These are phyloP conservation scores for Heterocephalus glaber DNA, from an alignment of 2,113 vertebrate species.

Conservation along the genomic window DNA sequence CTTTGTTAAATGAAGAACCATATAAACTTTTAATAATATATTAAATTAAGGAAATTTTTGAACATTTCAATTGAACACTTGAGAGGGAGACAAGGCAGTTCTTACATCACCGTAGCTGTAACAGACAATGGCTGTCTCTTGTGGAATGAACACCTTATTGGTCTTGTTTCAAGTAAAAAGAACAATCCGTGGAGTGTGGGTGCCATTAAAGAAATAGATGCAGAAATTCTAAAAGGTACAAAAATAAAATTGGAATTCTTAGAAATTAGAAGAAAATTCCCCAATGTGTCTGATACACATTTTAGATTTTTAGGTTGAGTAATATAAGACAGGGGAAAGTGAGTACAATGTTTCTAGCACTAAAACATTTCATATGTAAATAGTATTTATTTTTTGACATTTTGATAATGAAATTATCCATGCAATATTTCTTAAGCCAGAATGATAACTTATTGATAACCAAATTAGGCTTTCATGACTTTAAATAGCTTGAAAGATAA, in stretches of 20 bases:
- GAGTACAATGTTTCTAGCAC: not conserved
- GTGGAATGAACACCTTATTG: too few species aligned
- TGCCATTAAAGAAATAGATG: too few species aligned
- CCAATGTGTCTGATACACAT: not conserved
- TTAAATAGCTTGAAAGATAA: not conserved
- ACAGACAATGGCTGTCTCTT: too few species aligned
- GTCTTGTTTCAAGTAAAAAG: too few species aligned
- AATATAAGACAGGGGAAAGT: not conserved
- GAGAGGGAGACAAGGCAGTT: too few species aligned
- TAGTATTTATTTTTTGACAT: not conserved
- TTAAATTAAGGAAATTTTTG: too few species aligned
- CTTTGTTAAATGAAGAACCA: not conserved
- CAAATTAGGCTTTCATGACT: not conserved
- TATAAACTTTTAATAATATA: too few species aligned
- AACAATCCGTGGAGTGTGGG: too few species aligned
- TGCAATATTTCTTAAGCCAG: not conserved
- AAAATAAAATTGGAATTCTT: not conserved
- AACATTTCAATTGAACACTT: too few species aligned
- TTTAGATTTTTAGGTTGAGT: not conserved
- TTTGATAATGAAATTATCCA: slow-evolving; percentile 3
- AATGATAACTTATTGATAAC: not conserved
- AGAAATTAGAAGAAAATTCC: not conserved
- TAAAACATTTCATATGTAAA: not conserved
- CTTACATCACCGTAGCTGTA: too few species aligned
- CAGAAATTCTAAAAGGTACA: not conserved